Evolutionary conservation across 2,113 vertebrate species (phyloP).

Genomic region (Dolichotis patagonum): DNA sequence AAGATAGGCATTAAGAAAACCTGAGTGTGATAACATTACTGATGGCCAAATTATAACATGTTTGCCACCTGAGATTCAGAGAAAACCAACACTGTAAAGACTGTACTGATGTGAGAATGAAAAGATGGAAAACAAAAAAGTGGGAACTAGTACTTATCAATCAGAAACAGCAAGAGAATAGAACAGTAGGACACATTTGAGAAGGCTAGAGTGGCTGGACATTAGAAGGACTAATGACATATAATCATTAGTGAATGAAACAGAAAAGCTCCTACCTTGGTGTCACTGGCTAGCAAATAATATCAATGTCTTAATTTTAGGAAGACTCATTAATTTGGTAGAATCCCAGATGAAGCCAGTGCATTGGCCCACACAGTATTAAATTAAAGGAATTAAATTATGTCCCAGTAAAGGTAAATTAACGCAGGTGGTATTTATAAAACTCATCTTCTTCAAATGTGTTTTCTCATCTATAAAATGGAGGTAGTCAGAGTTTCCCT

Average conservation of each 20-base stretch:
- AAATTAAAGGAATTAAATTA: conserved; percentile 2
- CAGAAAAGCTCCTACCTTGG: not conserved
- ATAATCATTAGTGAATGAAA: not conserved
- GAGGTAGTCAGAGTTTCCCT: not conserved
- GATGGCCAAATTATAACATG: not conserved
- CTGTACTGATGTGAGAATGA: not conserved
- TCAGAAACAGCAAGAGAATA: not conserved
- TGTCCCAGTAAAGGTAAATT: not conserved
- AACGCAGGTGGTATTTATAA: not conserved
- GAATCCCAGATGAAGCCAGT: not conserved
- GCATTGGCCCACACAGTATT: not conserved
- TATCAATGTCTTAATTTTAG: conserved; percentile 29
- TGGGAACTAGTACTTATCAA: not conserved
- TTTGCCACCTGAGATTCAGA: not conserved
- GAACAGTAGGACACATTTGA: not conserved
- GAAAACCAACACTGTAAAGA: not conserved
- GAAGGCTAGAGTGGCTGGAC: not conserved
- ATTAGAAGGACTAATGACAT: not conserved
- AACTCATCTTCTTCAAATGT: not conserved
- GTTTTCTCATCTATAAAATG: not conserved
- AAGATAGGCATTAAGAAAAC: not conserved
- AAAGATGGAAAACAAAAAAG: not conserved
- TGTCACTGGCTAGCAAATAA: not conserved
- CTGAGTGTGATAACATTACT: not conserved
- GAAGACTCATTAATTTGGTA: conserved; percentile 21